Percentiles rank a stretch among this genome's conserved stretches.
Conservation (phyloP, 2,113 vertebrate species). For the Setophaga kirtlandii region DNA sequence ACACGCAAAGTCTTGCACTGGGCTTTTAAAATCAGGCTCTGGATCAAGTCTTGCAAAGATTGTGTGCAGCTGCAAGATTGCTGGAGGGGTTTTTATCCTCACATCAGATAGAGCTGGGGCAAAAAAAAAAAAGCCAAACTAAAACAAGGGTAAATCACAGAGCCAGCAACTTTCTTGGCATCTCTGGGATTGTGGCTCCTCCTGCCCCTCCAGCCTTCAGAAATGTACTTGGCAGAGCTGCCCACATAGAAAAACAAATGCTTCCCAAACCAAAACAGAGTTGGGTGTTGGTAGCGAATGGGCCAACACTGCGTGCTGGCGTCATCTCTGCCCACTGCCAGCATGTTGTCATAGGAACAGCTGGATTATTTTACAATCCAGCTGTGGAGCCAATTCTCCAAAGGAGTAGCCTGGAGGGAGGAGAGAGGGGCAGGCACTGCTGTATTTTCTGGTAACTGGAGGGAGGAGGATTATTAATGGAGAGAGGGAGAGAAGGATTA, state of each 20-base stretch:
- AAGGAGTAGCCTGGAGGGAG: slow-evolving; percentile 54
- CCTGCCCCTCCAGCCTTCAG: slow-evolving; percentile 43
- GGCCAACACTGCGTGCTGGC: slow-evolving; percentile 44
- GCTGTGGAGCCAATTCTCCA: slow-evolving; percentile 64
- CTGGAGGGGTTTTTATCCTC: slow-evolving; percentile 24
- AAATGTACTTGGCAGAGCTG: slow-evolving; percentile 37
- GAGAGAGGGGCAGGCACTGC: neutral
- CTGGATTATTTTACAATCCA: slow-evolving; percentile 70
- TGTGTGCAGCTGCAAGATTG: slow-evolving; percentile 33
- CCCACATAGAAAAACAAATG: slow-evolving; percentile 55
- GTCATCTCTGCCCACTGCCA: slow-evolving; percentile 71
- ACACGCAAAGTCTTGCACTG: slow-evolving; percentile 1
- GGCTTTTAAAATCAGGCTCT: neutral
- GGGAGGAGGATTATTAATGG: neutral
- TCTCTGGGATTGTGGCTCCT: slow-evolving; percentile 44
- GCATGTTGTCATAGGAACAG: slow-evolving; percentile 68
- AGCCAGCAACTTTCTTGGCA: slow-evolving; percentile 52
- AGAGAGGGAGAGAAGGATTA: slow-evolving; percentile 24
- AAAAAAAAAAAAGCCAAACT: neutral
- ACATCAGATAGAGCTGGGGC: slow-evolving; percentile 15
- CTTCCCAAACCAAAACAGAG: slow-evolving; percentile 69
- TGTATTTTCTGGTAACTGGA: slow-evolving; percentile 34
- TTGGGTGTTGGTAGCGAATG: slow-evolving; percentile 66
- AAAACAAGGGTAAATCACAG: slow-evolving; percentile 28
- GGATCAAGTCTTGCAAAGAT: slow-evolving; percentile 25